Conservation (phyloP, 2,797 vertebrate genomes). For the Pogoniulus pusillus region DNA sequence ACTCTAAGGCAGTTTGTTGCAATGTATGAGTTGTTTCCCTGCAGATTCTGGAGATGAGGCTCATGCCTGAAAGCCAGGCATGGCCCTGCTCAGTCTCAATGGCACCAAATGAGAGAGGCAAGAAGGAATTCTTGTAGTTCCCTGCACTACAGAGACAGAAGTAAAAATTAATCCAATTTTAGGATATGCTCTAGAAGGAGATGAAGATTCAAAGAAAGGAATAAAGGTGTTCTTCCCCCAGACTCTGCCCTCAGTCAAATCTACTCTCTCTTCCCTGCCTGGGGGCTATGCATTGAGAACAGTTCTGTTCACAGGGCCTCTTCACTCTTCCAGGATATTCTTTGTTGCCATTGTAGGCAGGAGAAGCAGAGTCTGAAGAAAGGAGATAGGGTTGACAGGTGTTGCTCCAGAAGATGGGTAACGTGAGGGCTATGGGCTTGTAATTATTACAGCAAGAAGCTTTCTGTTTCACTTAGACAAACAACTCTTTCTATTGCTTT, state of each 20-base stretch:
- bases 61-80: background rate
- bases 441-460: background rate
- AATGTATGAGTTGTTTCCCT: background rate
- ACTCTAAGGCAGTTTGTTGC: constrained; percentile 27
- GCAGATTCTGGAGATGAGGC: background rate
- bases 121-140: background rate
- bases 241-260: background rate
- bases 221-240: background rate
- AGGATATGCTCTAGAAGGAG: background rate
- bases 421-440: background rate
- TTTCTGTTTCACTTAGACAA: background rate
- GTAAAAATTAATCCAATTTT: background rate
- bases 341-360: background rate
- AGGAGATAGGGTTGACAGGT: background rate
- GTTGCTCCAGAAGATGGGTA: background rate
- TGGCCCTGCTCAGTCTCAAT: background rate
- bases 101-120: background rate
- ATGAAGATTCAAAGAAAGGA: background rate
- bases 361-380: background rate
- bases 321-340: background rate
- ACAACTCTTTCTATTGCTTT: constrained; percentile 10
- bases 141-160: background rate
- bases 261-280: background rate
- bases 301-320: background rate
- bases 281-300: background rate